phyloP scores from a whole-genome alignment of 2,888 invertebrate genomes.

The Nemapogon koenigi region DNA sequence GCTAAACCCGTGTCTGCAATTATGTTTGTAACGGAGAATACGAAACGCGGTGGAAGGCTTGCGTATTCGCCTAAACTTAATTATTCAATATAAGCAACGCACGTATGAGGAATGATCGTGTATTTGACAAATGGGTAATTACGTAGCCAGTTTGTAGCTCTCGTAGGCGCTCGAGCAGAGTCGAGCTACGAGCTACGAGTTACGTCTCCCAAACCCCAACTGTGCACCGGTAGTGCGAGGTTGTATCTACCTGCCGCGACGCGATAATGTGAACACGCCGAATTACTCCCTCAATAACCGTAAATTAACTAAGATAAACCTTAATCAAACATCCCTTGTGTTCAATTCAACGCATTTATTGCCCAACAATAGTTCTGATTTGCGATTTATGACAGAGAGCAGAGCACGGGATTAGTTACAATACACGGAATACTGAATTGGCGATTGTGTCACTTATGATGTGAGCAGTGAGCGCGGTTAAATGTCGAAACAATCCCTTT shows the following conservation, averaged over 20 bases:
- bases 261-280: constrained; percentile 6
- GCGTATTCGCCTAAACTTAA: constrained; percentile 15
- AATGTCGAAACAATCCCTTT: too few species aligned
- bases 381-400: constrained; percentile 24
- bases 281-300: constrained; percentile 34
- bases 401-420: background rate
- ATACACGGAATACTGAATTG: too few species aligned
- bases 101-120: constrained; percentile 12
- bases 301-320: constrained; percentile 59
- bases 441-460: too few species aligned
- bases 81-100: constrained; percentile 17
- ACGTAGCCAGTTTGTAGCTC: constrained; percentile 2
- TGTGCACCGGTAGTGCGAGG: background rate
- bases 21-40: background rate
- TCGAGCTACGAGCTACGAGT: background rate
- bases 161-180: background rate
- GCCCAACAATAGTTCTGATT: constrained; percentile 60
- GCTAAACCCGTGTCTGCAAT: background rate
- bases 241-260: too few species aligned
- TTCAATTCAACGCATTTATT: constrained; percentile 55
- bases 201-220: background rate
- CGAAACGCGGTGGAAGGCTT: constrained; percentile 2
- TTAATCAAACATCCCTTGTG: constrained; percentile 59
- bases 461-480: too few species aligned
- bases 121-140: constrained; percentile 19